Percentiles rank a stretch among this genome's conserved stretches.
Conservation (phyloP, 2,888 invertebrate species). For the Neoitamus cyanurus region DNA sequence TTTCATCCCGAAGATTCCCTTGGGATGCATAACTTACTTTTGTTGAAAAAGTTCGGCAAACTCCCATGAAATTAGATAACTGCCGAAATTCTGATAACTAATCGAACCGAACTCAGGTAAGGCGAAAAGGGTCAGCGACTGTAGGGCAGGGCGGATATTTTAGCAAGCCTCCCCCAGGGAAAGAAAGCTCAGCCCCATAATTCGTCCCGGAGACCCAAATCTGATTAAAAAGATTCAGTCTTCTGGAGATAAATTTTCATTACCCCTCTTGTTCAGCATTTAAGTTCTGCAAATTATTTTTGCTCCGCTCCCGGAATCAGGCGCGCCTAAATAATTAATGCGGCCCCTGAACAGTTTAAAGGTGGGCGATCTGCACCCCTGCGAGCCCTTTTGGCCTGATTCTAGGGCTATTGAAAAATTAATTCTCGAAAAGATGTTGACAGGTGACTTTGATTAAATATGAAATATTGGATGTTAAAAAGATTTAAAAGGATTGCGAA, state of each 20-base stretch:
- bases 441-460: slow-evolving; percentile 27
- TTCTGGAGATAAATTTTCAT: slow-evolving; percentile 29
- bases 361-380: not conserved
- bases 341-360: not conserved
- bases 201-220: not conserved
- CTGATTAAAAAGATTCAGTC: slow-evolving; percentile 33
- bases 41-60: not conserved
- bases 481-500: not conserved
- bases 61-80: slow-evolving; percentile 24
- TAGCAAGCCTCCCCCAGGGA: not conserved
- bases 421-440: slow-evolving; percentile 14
- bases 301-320: not conserved
- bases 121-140: slow-evolving; percentile 9
- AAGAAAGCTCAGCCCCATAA: not conserved
- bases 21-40: not conserved
- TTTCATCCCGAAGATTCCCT: not conserved
- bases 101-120: slow-evolving; percentile 12
- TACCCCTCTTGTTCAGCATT: not conserved
- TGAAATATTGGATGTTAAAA: slow-evolving; percentile 2
- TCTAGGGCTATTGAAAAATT: slow-evolving; percentile 13
- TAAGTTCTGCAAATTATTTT: slow-evolving; percentile 16
- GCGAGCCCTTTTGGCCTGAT: not conserved
- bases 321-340: slow-evolving; percentile 3
- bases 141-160: not conserved
- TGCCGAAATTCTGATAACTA: slow-evolving; percentile 27